phyloP scores from a whole-genome alignment of 2,113 vertebrate genomes.

The Clupea harengus region DNA sequence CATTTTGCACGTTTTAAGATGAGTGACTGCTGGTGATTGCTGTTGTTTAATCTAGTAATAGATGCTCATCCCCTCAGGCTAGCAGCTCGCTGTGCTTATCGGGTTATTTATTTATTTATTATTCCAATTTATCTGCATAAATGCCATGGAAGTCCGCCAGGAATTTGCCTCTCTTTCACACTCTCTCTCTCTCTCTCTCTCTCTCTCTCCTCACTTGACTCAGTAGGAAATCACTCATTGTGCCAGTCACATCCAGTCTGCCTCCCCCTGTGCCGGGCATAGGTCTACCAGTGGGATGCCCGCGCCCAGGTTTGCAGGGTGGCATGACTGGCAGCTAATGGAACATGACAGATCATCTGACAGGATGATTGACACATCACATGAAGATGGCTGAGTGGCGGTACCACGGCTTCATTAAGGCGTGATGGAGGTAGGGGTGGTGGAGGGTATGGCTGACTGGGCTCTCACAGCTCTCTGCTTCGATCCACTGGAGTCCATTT shows the following conservation, averaged over 20 bases:
- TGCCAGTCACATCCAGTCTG: constrained; percentile 9
- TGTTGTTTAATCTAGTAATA: constrained; percentile 73
- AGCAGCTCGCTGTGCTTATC: constrained; percentile 65
- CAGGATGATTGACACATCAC: constrained; percentile 36
- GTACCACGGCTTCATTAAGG: constrained; percentile 33
- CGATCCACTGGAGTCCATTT: constrained; percentile 6
- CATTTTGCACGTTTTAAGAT: constrained; percentile 67
- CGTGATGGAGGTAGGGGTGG: constrained; percentile 1
- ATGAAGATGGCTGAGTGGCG: constrained; percentile 23
- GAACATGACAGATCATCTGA: constrained; percentile 29
- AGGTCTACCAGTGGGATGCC: constrained; percentile 38
- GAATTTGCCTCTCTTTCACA: constrained; percentile 41
- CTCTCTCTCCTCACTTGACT: constrained; percentile 44
- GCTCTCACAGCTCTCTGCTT: not conserved
- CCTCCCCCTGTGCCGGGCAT: constrained; percentile 46
- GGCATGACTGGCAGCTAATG: constrained; percentile 37
- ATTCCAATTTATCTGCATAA: constrained; percentile 71
- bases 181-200: constrained; percentile 54
- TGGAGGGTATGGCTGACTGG: not conserved
- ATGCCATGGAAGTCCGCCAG: constrained; percentile 60
- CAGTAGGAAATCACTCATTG: constrained; percentile 41
- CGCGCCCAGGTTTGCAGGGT: constrained; percentile 15
- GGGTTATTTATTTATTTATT: constrained; percentile 76
- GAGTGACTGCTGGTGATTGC: constrained; percentile 68
- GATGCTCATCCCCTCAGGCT: constrained; percentile 67